Conservation (phyloP, 2,888 invertebrate species). For the Acanthacorydalis orientalis region DNA sequence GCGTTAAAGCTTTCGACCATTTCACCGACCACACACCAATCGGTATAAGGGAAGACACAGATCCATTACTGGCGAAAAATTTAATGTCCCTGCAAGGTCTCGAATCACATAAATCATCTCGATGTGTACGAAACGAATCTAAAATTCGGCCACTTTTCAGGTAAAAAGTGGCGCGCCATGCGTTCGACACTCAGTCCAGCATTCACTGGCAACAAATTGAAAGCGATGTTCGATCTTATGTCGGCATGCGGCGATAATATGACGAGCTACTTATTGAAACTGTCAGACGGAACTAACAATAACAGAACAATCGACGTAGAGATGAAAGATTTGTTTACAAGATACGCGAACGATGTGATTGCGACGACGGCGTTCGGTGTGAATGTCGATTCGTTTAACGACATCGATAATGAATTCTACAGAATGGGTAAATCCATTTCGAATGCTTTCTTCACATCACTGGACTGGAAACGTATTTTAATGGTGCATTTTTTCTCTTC, state of each 20-base stretch:
- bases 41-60: too few relatives aligned
- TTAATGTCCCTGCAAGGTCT: too few relatives aligned
- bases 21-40: too few relatives aligned
- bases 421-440: conserved; percentile 21
- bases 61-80: too few relatives aligned
- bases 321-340: conserved; percentile 22
- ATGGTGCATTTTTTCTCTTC: too few relatives aligned
- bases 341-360: conserved; percentile 27
- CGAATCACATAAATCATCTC: too few relatives aligned
- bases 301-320: conserved; percentile 14
- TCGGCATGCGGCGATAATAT: conserved; percentile 6
- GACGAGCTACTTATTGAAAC: neutral
- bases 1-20: too few relatives aligned
- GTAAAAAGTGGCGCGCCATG: conserved; percentile 15
- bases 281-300: neutral
- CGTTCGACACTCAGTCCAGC: conserved; percentile 16
- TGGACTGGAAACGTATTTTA: neutral
- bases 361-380: conserved; percentile 28
- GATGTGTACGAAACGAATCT: too few relatives aligned
- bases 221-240: conserved; percentile 9
- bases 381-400: conserved; percentile 28
- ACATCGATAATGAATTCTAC: conserved; percentile 30
- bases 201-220: conserved; percentile 10
- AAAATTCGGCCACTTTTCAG: too few relatives aligned
- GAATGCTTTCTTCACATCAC: neutral